Base-by-base conservation (phyloP, 2,113 vertebrate species). In the Patagioenas fasciata region DNA sequence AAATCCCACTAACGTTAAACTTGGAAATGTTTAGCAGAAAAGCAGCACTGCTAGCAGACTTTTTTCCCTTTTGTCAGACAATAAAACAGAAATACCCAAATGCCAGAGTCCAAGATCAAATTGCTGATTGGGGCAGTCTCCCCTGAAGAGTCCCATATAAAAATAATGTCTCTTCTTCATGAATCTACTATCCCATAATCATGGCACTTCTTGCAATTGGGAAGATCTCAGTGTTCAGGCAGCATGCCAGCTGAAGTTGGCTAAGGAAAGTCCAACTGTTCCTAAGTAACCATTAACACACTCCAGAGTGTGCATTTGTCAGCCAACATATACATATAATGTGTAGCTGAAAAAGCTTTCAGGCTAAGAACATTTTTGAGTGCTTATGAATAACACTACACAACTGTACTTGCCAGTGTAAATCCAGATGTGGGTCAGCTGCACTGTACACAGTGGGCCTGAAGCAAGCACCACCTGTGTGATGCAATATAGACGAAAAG, bases 1-100 rank as follows among this genome's bases (percentile, higher is more conserved):
- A 92, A 92, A 88, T 47, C 62, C 50, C 64, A 90, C 47, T 81
- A 62, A 92, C 61, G 78, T 80, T 93, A 93, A 86, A 97, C 57
- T 91, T 93, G 66, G 95, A 94, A 92, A 80, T 15, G 6, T 31
- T 67, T 72, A 93, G 66, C 60, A 90, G 65, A 77, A 86, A 86
- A 93, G 50, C 13, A 91, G 44, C 26, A n/a, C 25, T 86, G 32
- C 28, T 57, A 50, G 24, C 60, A 42, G 73, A 85, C 89, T 91
- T 78, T 70, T 70, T 73, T 11, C 51, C 44, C 24, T 69, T 89
- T 83, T 94, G 66, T 87, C 53, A 48, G 80, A 58, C n/a, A 56
- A 87, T 88, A 80, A 96, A 96, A 69, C 10, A 84, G 80, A 92
- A 93, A 79, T 40, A 60, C 4, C 8, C 24, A 73, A 91, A 67